Evolutionary conservation across 2,888 invertebrate genomes (phyloP).

Genomic region (Pristionchus maxplancki): DNA sequence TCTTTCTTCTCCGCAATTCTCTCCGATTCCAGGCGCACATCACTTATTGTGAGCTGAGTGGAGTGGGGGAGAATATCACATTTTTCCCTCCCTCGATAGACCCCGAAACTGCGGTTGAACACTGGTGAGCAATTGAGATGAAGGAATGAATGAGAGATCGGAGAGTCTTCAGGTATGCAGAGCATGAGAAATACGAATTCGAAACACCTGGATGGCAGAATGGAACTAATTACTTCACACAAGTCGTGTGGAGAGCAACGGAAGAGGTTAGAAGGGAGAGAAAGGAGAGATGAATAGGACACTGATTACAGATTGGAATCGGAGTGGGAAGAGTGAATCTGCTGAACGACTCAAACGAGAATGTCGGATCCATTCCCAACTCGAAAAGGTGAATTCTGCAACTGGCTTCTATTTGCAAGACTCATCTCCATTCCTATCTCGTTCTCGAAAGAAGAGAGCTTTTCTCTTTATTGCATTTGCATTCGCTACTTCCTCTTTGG

Average conservation of each 20-base stretch:
- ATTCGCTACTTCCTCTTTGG: constrained; percentile 46
- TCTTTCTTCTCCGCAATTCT: neutral
- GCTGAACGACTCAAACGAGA: constrained; percentile 54
- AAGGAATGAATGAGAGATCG: neutral
- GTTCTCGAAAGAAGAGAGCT: constrained; percentile 39
- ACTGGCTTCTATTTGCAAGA: neutral
- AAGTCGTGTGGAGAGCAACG: constrained; percentile 80
- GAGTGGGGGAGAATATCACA: constrained; percentile 77
- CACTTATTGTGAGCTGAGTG: constrained; percentile 66
- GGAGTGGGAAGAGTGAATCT: constrained; percentile 43
- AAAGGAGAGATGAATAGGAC: neutral
- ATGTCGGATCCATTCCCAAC: constrained; percentile 35
- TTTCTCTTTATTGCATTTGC: constrained; percentile 46
- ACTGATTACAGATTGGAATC: constrained; percentile 45
- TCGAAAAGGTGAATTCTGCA: constrained; percentile 29
- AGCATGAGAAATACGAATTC: constrained; percentile 75
- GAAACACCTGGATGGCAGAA: constrained; percentile 76
- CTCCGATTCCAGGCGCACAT: constrained; percentile 59
- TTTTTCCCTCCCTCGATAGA: constrained; percentile 73
- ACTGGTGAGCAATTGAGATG: constrained; percentile 46
- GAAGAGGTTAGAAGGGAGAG: constrained; percentile 73
- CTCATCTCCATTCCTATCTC: neutral
- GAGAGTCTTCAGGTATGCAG: constrained; percentile 69
- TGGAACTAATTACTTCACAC: constrained; percentile 80
- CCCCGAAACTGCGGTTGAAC: constrained; percentile 56